Evolutionary conservation across 2,113 vertebrate species (phyloP).

Genomic region (Spermophilus dauricus): DNA sequence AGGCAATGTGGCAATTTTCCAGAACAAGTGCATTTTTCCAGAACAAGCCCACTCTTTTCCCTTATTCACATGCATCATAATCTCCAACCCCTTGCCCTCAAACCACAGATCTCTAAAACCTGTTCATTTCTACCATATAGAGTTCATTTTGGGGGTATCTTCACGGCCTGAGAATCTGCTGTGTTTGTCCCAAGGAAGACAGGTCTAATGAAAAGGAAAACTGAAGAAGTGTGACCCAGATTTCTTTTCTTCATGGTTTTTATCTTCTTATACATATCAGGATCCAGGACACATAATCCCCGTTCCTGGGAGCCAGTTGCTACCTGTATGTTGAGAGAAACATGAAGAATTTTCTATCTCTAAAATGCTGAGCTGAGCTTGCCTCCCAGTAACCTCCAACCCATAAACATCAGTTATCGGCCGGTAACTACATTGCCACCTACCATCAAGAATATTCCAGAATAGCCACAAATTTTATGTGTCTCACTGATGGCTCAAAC

Average conservation of each 20-base stretch:
- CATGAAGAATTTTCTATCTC: not conserved
- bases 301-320: not conserved
- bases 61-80: fast-evolving
- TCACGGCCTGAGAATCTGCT: not conserved
- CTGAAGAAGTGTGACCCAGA: not conserved
- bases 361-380: not conserved
- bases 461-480: not conserved
- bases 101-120: not conserved
- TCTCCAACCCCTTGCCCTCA: not conserved
- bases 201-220: constrained; percentile 40
- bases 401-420: not conserved
- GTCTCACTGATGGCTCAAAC: not conserved
- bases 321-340: not conserved
- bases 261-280: not conserved
- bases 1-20: not conserved
- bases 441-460: not conserved
- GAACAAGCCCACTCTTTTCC: not conserved
- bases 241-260: not conserved
- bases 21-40: not conserved
- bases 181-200: not conserved
- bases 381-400: not conserved
- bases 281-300: not conserved
- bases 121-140: not conserved
- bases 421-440: not conserved
- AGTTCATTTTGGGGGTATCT: not conserved